Evolutionary conservation across 2,113 vertebrate genomes (phyloP).

Genomic region (Dunckerocampus dactyliophorus): DNA sequence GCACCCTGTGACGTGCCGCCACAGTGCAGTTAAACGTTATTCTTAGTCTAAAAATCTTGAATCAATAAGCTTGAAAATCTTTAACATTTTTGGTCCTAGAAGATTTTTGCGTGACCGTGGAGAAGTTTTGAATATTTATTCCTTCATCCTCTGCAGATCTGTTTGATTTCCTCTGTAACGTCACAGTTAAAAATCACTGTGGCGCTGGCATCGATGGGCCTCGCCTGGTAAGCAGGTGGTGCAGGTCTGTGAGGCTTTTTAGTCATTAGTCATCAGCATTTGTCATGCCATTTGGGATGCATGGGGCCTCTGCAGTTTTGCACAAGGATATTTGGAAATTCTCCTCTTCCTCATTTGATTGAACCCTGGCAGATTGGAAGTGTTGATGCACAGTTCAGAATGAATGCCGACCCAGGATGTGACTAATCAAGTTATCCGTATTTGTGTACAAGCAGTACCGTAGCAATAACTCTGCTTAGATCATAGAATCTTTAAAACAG

Average conservation of each 20-base stretch:
- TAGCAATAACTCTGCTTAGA: no score
- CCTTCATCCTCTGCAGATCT: neutral
- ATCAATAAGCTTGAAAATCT: no score
- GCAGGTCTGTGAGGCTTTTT: slow-evolving; percentile 38
- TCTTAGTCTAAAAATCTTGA: no score
- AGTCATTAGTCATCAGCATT: slow-evolving; percentile 43
- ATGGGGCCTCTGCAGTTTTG: slow-evolving; percentile 15
- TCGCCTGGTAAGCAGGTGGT: slow-evolving; percentile 40
- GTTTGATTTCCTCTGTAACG: slow-evolving; percentile 4
- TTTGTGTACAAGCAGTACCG: neutral
- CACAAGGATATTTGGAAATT: slow-evolving; percentile 7
- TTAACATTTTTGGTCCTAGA: no score
- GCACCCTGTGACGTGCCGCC: no score
- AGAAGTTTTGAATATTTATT: slow-evolving; percentile 5
- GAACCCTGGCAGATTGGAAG: slow-evolving; percentile 11
- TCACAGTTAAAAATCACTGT: slow-evolving; percentile 25
- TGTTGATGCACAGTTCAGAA: slow-evolving; percentile 9
- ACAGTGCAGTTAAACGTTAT: no score
- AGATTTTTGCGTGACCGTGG: neutral
- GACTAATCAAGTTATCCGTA: neutral
- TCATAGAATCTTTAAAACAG: no score
- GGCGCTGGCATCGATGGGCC: slow-evolving; percentile 10
- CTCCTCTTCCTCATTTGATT: slow-evolving; percentile 7
- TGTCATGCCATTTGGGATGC: slow-evolving; percentile 34
- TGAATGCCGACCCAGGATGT: slow-evolving; percentile 10